Conservation (phyloP, 2,797 vertebrate genomes). For the Parauchenoglanis ngamensis region DNA sequence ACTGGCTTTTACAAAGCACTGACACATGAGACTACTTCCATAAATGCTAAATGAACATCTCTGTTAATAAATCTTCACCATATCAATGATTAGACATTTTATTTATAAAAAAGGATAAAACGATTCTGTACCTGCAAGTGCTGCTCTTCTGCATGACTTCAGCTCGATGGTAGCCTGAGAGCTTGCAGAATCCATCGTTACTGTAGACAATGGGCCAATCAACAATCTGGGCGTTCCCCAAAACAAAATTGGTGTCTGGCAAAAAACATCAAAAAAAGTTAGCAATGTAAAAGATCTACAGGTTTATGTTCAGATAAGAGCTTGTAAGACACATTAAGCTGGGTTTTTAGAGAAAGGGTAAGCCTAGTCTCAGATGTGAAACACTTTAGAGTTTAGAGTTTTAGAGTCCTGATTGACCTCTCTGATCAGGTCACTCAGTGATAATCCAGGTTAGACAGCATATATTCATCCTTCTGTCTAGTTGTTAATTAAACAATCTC, state of each 20-base stretch:
- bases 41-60: neutral
- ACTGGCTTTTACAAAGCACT: neutral
- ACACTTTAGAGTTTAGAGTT: neutral
- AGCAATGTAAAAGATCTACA: neutral
- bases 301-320: neutral
- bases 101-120: neutral
- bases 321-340: neutral
- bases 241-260: constrained; percentile 94
- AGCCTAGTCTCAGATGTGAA: neutral
- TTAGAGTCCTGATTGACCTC: neutral
- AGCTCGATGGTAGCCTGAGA: constrained; percentile 92
- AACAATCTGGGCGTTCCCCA: constrained; percentile 97
- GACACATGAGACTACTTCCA: neutral
- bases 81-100: neutral
- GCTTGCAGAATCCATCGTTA: constrained; percentile 96
- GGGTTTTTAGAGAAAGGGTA: neutral
- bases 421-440: neutral
- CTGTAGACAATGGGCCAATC: constrained; percentile 98
- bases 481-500: neutral
- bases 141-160: constrained; percentile 99
- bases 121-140: constrained; percentile 87
- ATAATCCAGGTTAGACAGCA: neutral
- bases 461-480: neutral
- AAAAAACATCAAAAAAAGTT: constrained; percentile 58
- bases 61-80: neutral